These are phyloP conservation scores for Cheiracanthium punctorium DNA, from an alignment of 2,888 invertebrate species.

Conservation along the genomic window DNA sequence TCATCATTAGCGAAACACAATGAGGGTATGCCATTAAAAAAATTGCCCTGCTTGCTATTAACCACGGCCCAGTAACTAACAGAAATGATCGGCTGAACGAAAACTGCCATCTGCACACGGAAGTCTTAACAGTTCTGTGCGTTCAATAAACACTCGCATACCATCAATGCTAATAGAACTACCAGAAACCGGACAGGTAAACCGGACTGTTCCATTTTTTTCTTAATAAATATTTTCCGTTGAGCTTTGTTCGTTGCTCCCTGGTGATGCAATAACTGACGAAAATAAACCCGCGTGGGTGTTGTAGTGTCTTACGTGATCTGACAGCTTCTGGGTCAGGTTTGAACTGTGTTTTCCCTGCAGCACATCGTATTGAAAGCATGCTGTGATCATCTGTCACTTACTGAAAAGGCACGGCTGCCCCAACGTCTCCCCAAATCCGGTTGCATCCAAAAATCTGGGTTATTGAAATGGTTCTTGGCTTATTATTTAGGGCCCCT, in stretches of 20 bases:
- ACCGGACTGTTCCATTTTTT: not conserved
- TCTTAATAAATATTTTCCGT: not conserved
- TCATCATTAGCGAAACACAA: too few relatives aligned
- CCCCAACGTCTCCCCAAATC: constrained; percentile 22
- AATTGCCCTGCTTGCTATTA: too few relatives aligned
- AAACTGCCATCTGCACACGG: not conserved
- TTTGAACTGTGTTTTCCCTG: constrained; percentile 23
- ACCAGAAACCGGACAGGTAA: not conserved
- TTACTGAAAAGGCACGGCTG: not conserved
- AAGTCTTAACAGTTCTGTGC: not conserved
- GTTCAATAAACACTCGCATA: not conserved
- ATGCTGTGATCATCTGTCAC: constrained; percentile 32
- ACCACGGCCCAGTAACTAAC: not conserved
- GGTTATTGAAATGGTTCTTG: constrained; percentile 48
- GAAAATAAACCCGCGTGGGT: constrained; percentile 16
- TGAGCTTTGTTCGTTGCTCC: not conserved
- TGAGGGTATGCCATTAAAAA: too few relatives aligned
- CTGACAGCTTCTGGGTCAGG: constrained; percentile 50
- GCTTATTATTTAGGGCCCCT: too few relatives aligned
- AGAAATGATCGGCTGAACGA: not conserved
- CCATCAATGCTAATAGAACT: not conserved
- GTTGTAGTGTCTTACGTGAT: not conserved
- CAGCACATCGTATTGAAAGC: constrained; percentile 14
- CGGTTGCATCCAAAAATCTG: constrained; percentile 44
- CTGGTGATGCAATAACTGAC: not conserved